A percentile compares a stretch with the other conserved stretches of the same genome.
These are phyloP conservation scores for Pycnomerus fuliginosus DNA, from an alignment of 2,888 invertebrate genomes.

Conservation along the genomic window DNA sequence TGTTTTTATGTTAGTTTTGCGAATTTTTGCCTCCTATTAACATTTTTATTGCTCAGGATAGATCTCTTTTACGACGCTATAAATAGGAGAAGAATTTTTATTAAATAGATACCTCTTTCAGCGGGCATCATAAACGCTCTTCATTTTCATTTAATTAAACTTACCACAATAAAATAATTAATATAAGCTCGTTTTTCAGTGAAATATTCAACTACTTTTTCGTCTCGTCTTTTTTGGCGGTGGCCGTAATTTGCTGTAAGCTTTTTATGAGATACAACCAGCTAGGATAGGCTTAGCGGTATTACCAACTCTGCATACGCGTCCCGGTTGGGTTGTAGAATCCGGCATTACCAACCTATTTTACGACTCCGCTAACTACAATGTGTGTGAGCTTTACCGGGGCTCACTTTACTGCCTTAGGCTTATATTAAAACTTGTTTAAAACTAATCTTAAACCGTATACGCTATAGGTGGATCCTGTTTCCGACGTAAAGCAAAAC, in stretches of 20 bases:
- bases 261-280: slow-evolving; percentile 29
- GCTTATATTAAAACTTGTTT: slow-evolving; percentile 27
- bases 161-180: no score
- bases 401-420: slow-evolving; percentile 24
- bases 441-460: slow-evolving; percentile 25
- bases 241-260: slow-evolving; percentile 27
- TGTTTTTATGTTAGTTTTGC: no score
- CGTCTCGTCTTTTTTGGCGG: not conserved
- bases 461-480: no score
- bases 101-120: not conserved
- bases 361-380: slow-evolving; percentile 29
- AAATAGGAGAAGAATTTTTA: slow-evolving; percentile 4
- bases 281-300: slow-evolving; percentile 34
- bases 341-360: slow-evolving; percentile 28
- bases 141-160: slow-evolving; percentile 5
- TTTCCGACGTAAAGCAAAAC: no score
- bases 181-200: no score
- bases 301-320: slow-evolving; percentile 42
- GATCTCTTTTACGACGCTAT: not conserved
- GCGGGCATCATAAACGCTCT: slow-evolving; percentile 1
- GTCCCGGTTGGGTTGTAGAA: slow-evolving; percentile 38
- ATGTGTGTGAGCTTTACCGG: slow-evolving; percentile 22
- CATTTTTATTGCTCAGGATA: not conserved
- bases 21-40: no score
- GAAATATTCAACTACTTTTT: no score